phyloP scores from a whole-genome alignment of 2,113 vertebrate species.

The Serilophus lunatus region DNA sequence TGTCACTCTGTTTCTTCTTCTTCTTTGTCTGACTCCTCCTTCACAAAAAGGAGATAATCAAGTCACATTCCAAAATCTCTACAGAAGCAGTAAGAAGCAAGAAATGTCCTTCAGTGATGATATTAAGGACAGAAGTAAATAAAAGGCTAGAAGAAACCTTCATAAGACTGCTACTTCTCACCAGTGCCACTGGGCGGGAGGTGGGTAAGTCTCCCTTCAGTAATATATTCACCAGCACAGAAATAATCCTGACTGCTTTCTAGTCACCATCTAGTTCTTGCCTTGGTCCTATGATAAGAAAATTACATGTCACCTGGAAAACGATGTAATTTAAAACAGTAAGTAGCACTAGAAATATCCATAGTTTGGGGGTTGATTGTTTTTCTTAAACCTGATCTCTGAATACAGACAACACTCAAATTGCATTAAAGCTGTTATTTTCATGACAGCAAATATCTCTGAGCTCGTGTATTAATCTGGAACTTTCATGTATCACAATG shows the following conservation, averaged over 20 bases:
- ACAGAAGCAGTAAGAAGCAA: neutral
- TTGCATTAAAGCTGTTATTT: constrained; percentile 21
- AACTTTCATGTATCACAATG: constrained; percentile 40
- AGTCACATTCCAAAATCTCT: neutral
- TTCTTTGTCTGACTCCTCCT: neutral
- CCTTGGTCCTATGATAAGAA: neutral
- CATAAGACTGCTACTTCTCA: neutral
- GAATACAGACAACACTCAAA: constrained; percentile 10
- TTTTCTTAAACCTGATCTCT: neutral
- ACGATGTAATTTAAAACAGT: neutral
- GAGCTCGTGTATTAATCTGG: constrained; percentile 30
- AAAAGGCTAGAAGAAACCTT: neutral
- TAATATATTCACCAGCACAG: neutral
- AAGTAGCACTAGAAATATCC: neutral
- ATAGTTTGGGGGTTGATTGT: neutral
- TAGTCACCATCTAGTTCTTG: neutral
- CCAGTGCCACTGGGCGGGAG: neutral
- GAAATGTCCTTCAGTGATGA: neutral
- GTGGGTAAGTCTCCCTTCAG: neutral
- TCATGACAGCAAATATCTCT: constrained; percentile 39
- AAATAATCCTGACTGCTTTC: neutral
- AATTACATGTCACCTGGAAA: neutral
- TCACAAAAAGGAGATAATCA: neutral
- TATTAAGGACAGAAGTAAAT: neutral
- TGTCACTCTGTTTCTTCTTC: neutral